Base-by-base conservation (phyloP, 2,113 vertebrate species). In the Siphamia tubifer region DNA sequence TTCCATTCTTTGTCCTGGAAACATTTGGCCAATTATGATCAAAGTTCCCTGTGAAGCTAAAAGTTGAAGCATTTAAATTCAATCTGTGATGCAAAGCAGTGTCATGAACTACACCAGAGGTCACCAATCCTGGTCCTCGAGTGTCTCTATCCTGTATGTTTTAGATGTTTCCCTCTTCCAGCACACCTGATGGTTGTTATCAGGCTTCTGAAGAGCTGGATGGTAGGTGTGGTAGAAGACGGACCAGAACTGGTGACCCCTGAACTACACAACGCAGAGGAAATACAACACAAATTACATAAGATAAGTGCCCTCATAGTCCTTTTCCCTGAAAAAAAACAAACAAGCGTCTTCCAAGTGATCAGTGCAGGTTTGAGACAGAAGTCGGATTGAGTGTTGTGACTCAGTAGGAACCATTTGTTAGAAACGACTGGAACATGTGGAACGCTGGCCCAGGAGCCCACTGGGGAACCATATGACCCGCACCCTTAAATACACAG, bases 391-490 rank as follows among this genome's bases (percentile, higher is more conserved):
- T 23, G 24, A 40, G 25, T 8, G 58, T 16, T 17, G 3, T 8
- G 17, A 19, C 40, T 92, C 73, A 92, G 52, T 91, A 91, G 19
- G 44, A 8, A 8, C 39, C 24, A n/a, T 90, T 89, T 12, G 79
- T 83, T 47, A 93, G 16, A 62, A 93, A 93, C 9, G 89, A 87
- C 87, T 92, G 69, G 51, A 93, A 91, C 92, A 93, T 91, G 35
- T 92, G 84, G 11, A 91, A 51, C 20, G 93, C 90, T 34, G 85
- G 91, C 52, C 87, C 84, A 2, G 93, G 93, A 74, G 92, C 91
- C 93, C 92, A 93, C 79, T 94, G 93, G 32, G 93, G 93, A 75
- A 94, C 93, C 93, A 94, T 94, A 88, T 94, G 93, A 72, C 93
- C 93, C 2, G 91, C 92, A 25, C 93, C 93, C 93, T 94, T 77